Conservation (phyloP, 37 sponge, comb jelly and placozoan genomes). For the Crambe crambe region DNA sequence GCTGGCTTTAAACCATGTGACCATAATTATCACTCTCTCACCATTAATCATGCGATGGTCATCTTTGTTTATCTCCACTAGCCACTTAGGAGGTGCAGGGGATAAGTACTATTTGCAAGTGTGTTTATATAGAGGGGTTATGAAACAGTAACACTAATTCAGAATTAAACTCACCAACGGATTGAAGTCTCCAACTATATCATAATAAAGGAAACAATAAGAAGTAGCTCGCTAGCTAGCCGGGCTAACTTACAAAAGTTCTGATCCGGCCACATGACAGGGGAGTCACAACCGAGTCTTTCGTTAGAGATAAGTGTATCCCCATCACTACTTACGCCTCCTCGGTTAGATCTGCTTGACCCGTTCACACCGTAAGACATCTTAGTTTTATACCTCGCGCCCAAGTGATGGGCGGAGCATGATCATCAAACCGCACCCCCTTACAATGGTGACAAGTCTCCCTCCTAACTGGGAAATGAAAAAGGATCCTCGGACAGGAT, state of each 20-base stretch:
- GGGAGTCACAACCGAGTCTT: conserved; percentile 50
- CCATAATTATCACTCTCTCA: too few relatives aligned
- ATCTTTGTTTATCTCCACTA: conserved; percentile 33
- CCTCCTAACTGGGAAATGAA: too few relatives aligned
- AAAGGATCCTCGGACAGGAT: too few relatives aligned
- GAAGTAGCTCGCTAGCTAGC: not conserved
- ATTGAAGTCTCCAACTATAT: conserved; percentile 62
- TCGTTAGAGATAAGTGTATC: conserved; percentile 62
- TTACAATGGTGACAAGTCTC: too few relatives aligned
- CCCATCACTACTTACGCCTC: not conserved
- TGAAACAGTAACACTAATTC: not conserved
- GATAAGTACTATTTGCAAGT: conserved; percentile 31
- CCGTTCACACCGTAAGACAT: not conserved
- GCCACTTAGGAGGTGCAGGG: conserved; percentile 60
- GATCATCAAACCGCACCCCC: too few relatives aligned
- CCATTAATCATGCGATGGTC: conserved; percentile 49
- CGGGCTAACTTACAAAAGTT: conserved; percentile 41
- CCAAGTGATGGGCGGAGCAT: not conserved
- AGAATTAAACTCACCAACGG: conserved; percentile 22
- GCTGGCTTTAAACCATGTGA: too few relatives aligned
- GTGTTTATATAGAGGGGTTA: not conserved
- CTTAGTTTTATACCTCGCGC: too few relatives aligned
- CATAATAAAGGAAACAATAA: not conserved
- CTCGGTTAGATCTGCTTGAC: not conserved
- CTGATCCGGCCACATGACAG: conserved; percentile 79